phyloP scores from a whole-genome alignment of 2,113 vertebrate genomes.

The Ophiodon elongatus region DNA sequence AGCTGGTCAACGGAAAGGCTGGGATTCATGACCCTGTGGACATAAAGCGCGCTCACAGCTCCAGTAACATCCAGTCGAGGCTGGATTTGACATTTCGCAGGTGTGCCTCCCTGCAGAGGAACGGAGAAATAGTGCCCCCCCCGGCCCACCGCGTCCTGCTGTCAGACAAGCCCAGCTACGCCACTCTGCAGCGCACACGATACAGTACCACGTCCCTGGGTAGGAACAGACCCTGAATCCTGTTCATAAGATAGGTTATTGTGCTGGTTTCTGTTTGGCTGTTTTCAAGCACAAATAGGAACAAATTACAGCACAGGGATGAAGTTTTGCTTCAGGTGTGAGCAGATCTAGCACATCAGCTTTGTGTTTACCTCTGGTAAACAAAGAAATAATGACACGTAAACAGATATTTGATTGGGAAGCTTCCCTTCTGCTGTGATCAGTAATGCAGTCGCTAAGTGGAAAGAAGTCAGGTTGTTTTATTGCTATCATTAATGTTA shows the following conservation, averaged over 20 bases:
- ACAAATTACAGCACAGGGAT: neutral
- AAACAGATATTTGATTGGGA: neutral
- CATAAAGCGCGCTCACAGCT: slow-evolving; percentile 86
- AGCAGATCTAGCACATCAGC: neutral
- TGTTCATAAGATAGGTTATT: slow-evolving; percentile 73
- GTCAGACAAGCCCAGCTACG: slow-evolving; percentile 69
- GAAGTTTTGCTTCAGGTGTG: neutral
- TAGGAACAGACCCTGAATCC: slow-evolving; percentile 80
- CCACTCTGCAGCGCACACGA: slow-evolving; percentile 83
- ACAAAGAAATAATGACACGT: neutral
- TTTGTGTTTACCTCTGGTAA: neutral
- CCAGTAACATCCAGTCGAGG: slow-evolving; percentile 85
- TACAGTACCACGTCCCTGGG: slow-evolving; percentile 86
- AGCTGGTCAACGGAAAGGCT: slow-evolving; percentile 64
- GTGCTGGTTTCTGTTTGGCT: neutral
- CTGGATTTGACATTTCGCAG: slow-evolving; percentile 74
- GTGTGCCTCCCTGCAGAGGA: slow-evolving; percentile 84
- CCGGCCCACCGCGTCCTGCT: slow-evolving; percentile 57
- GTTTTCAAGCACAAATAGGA: neutral
- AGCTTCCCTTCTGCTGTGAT: neutral
- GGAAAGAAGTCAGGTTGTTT: slow-evolving; percentile 1
- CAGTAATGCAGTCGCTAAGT: too few species aligned
- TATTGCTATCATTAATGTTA: neutral
- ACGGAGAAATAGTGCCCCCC: slow-evolving; percentile 56
- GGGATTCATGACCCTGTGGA: slow-evolving; percentile 59